Evolutionary conservation across 2,797 vertebrate genomes (phyloP), one percentile per base, ranked within the genome.

Genomic region (Takifugu rubripes): DNA sequence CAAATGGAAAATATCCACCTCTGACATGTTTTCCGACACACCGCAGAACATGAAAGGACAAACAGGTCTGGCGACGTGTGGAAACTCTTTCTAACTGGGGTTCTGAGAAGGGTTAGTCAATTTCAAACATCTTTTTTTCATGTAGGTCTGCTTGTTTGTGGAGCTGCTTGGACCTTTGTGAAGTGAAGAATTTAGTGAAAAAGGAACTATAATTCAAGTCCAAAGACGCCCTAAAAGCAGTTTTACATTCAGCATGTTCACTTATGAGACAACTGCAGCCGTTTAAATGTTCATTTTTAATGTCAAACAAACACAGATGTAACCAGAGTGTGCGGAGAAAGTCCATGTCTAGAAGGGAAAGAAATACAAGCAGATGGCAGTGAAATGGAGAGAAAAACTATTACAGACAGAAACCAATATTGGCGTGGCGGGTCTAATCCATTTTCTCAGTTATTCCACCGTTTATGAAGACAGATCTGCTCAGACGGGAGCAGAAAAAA

Each of bases 1-100:
- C 58, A 52, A 66, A 62, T 49, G 52, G 74, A 68, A 49, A 27
- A 74, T 68, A 68, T 78, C 74, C 78, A 57, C 31, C 69, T 25
- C 44, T 6, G 59, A 60, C 66, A 66, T 66, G 17, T 70, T 52
- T 49, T 60, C 59, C 66, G 73, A 70, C 70, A 70, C 49, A 44
- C n/a, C 10, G 52, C 1, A 43, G 25, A 65, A 66, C 36, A 36
- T 17, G 53, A 61, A 64, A 56, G 70, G 70, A 79, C 72, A 71
- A 77, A 72, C 61, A 55, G 65, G 65, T 54, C 31, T 14, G n/a
- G 25, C 24, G 49, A 36, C 46, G 52, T 25, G 64, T 27, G 49
- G 57, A 56, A 50, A 57, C n/a, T 15, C 25, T 52, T 68, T 61
- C 51, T 21, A 44, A 59, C 51, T 45, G 56, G 44, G 33, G 61